Evolutionary conservation across 2,888 invertebrate species (phyloP), one percentile per base, ranked within the genome.

Genomic region (Nephrotoma flavescens): DNA sequence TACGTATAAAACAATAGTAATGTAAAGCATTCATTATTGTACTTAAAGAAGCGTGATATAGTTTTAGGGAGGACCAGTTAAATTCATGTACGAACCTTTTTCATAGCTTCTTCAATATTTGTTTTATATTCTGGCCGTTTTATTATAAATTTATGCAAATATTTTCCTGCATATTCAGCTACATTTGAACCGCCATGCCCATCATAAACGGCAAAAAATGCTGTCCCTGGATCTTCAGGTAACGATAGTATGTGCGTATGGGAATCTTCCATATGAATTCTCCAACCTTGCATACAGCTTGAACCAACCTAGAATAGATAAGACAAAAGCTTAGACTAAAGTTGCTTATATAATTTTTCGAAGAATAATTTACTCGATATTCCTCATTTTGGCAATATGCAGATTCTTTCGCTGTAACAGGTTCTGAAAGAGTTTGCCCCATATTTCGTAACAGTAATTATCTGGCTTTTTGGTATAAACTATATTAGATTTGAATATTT

Each of bases 241-340:
- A 98, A 91, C 0, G 97, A 96, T 15, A 99, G 92, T 89, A 99
- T 96, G 90, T 99, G 98, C 86, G 98, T 98, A 91, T 99, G 99
- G 0, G 98, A 97, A 92, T 99, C 99, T 92, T 99, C 99, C 99
- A 99, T 99, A 88, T 97, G 97, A 87, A 98, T 96, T 88, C 99
- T 93, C 99, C 99, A 99, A 91, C 99, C 99, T 92, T 99, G 99
- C 99, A 99, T 99, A 90, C 97, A 98, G 31, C 98, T 98, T 0
- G 98, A 97, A n/a, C 98, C 99, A 5, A 99, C 98, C 89, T 89
- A 31, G 31, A 19, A 57, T 52, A 41, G n/a, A 41, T 84, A 41
- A 85, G 4, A 85, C 15, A 85, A 31, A 2, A 31, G 31, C 31
- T 31, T 31, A 31, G 31, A 1, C 31, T 31, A n/a, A 71, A 12